These are phyloP conservation scores for Leucoma salicis DNA, from an alignment of 2,888 invertebrate species.

Conservation along the genomic window DNA sequence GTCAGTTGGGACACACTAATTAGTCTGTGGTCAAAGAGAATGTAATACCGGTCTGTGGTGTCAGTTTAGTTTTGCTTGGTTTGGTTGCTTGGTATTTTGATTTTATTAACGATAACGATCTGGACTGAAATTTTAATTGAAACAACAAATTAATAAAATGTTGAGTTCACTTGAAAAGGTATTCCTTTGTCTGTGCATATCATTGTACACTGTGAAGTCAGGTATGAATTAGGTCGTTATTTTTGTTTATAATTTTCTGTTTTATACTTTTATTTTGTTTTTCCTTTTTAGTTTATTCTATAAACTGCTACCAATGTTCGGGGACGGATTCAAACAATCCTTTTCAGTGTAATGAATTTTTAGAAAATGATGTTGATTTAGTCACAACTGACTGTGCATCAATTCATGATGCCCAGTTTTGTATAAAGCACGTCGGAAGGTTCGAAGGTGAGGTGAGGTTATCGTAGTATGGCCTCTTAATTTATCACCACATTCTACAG, in stretches of 20 bases:
- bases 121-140: too few relatives aligned
- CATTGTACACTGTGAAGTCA: slow-evolving; percentile 41
- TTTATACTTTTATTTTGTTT: slow-evolving; percentile 38
- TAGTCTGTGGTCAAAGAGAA: too few relatives aligned
- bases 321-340: slow-evolving; percentile 89
- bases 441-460: slow-evolving; percentile 88
- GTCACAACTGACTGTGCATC: slow-evolving; percentile 87
- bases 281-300: slow-evolving; percentile 81
- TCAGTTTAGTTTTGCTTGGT: too few relatives aligned
- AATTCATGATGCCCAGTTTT: slow-evolving; percentile 93
- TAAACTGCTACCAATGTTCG: slow-evolving; percentile 94
- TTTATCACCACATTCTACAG: not conserved
- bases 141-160: slow-evolving; percentile 29
- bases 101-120: too few relatives aligned
- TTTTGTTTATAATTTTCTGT: slow-evolving; percentile 31
- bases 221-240: slow-evolving; percentile 56
- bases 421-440: slow-evolving; percentile 96
- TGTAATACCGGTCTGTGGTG: too few relatives aligned
- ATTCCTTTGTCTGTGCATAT: slow-evolving; percentile 33
- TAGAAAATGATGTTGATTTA: slow-evolving; percentile 85
- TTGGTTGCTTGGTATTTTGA: too few relatives aligned
- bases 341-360: slow-evolving; percentile 92
- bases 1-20: too few relatives aligned
- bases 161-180: slow-evolving; percentile 20
- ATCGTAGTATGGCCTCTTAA: not conserved